A percentile compares a stretch with the other conserved stretches of the same genome.
These are phyloP conservation scores for Rotaria magnacalcarata DNA, from an alignment of 2,888 invertebrate species.

Conservation along the genomic window DNA sequence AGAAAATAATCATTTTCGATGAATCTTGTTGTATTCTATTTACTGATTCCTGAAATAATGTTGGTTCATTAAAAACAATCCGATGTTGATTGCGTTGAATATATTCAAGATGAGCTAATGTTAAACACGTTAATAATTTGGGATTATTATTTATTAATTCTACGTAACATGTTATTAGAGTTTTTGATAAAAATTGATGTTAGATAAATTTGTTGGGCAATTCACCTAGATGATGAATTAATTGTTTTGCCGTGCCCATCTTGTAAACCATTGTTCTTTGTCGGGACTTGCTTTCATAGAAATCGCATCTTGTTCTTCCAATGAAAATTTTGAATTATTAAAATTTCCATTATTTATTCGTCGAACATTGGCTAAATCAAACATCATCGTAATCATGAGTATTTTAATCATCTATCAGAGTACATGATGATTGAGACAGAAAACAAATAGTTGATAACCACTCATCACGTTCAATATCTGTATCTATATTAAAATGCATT, in stretches of 20 bases:
- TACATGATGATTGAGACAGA: not conserved
- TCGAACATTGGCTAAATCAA: not conserved
- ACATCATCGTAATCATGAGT: not conserved
- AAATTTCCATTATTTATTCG: not conserved
- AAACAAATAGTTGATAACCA: not conserved
- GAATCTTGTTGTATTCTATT: not conserved
- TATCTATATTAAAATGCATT: not conserved
- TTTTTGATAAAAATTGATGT: not conserved
- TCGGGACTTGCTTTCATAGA: not conserved
- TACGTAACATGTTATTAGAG: not conserved
- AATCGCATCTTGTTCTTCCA: not conserved
- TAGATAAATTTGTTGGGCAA: not conserved
- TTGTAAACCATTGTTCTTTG: too few species aligned
- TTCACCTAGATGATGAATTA: not conserved
- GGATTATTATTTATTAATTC: not conserved
- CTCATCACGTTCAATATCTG: not conserved
- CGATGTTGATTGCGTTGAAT: conserved; percentile 11
- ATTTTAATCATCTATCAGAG: not conserved
- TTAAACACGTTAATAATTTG: not conserved
- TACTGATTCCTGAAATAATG: not conserved
- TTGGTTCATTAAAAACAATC: not conserved
- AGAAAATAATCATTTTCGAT: conserved; percentile 4
- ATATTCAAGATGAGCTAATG: conserved; percentile 11
- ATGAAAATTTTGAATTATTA: not conserved
- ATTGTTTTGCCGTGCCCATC: not conserved